Percentiles rank a stretch among this genome's conserved stretches.
Evolutionary conservation across 2,797 vertebrate species (phyloP).

Genomic region (Alca torda): DNA sequence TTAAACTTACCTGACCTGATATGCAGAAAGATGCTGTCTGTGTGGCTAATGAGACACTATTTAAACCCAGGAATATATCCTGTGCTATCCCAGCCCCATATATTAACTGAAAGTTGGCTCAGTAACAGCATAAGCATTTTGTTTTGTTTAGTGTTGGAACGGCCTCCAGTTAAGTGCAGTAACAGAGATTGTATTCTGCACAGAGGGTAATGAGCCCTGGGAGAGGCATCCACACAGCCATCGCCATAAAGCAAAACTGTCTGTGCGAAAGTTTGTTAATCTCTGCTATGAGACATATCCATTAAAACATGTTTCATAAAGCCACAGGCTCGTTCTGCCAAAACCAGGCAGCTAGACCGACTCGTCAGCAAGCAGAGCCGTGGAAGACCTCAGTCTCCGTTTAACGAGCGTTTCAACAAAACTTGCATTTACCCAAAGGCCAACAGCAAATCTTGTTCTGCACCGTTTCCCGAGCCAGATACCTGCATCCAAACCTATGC

Average conservation of each 20-base stretch:
- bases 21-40: background rate
- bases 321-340: conserved; percentile 25
- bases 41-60: background rate
- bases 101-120: background rate
- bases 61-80: background rate
- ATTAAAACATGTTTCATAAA: conserved; percentile 23
- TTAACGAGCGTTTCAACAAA: conserved; percentile 4
- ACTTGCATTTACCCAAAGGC: conserved; percentile 2
- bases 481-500: background rate
- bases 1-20: background rate
- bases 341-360: background rate
- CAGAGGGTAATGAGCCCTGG: background rate
- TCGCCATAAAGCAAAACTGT: conserved; percentile 30
- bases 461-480: background rate
- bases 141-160: background rate
- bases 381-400: background rate
- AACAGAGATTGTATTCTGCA: conserved; percentile 17
- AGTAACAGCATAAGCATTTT: background rate
- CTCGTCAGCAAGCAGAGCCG: background rate
- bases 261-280: conserved; percentile 2
- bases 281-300: conserved; percentile 23
- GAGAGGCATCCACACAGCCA: background rate
- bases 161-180: background rate
- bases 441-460: background rate
- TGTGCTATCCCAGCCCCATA: background rate